phyloP scores from a whole-genome alignment of 2,113 vertebrate species.

The Channa argus region DNA sequence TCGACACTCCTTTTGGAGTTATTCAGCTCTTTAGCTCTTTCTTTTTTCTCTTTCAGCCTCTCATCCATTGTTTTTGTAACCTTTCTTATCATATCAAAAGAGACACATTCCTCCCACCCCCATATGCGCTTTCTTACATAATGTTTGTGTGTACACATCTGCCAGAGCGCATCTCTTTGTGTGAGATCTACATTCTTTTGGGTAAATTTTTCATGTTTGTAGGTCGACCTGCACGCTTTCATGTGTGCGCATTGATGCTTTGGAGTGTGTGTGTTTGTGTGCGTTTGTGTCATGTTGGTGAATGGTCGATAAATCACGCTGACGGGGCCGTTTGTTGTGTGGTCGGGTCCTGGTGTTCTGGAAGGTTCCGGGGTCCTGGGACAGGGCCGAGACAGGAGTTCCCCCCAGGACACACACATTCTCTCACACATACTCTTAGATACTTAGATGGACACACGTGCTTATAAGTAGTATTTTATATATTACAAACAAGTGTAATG shows the following conservation, averaged over 20 bases:
- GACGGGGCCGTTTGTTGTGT: slow-evolving; percentile 80
- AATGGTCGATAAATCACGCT: slow-evolving; percentile 86
- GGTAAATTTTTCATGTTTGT: slow-evolving; percentile 40
- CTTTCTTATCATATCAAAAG: slow-evolving; percentile 76
- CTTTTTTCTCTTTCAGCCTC: slow-evolving; percentile 30
- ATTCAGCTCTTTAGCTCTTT: slow-evolving; percentile 54
- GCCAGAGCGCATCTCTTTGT: slow-evolving; percentile 45
- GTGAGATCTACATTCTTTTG: slow-evolving; percentile 22
- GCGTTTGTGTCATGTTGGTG: slow-evolving; percentile 52
- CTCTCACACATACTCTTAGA: background rate
- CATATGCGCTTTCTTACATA: slow-evolving; percentile 25
- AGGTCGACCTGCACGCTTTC: slow-evolving; percentile 16
- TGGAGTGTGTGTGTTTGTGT: slow-evolving; percentile 6
- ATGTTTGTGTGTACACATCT: slow-evolving; percentile 50
- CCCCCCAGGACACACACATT: slow-evolving; percentile 56
- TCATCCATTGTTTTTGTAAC: slow-evolving; percentile 55
- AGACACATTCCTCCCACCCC: slow-evolving; percentile 31
- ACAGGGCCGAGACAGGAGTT: slow-evolving; percentile 71
- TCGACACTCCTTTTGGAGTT: slow-evolving; percentile 49
- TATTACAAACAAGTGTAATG: too few species aligned
- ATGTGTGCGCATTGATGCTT: slow-evolving; percentile 28
- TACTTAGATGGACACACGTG: slow-evolving; percentile 6
- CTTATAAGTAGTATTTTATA: too few species aligned
- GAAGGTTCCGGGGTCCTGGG: slow-evolving; percentile 81
- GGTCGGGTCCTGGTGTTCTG: slow-evolving; percentile 65